A percentile compares a stretch with the other conserved stretches of the same genome.
phyloP scores from a whole-genome alignment of 2,888 invertebrate species.

The Caenorhabditis sp. region DNA sequence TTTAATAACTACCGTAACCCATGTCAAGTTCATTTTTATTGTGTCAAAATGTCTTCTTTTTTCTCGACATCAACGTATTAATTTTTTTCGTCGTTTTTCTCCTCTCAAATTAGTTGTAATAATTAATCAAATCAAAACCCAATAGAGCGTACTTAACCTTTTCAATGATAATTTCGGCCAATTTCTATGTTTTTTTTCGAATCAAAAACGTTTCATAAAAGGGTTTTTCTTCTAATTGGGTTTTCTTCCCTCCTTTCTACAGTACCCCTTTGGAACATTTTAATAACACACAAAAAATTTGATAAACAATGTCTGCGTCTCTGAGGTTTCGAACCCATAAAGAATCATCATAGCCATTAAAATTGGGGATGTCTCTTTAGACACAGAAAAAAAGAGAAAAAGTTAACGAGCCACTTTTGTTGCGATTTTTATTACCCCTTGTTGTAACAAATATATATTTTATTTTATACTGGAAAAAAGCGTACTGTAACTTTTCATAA shows the following conservation, averaged over 20 bases:
- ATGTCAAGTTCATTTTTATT: not conserved
- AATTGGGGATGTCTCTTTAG: conserved; percentile 4
- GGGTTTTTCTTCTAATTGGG: not conserved
- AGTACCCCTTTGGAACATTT: not conserved
- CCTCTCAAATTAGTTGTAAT: conserved; percentile 23
- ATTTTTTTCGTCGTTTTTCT: conserved; percentile 4
- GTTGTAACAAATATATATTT: not conserved
- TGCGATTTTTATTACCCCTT: conserved; percentile 9
- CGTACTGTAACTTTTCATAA: not conserved
- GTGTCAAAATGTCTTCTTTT: too few species aligned
- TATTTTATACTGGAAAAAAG: not conserved
- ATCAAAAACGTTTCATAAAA: too few species aligned
- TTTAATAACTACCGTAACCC: not conserved
- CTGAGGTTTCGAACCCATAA: conserved; percentile 8
- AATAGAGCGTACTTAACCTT: conserved; percentile 49
- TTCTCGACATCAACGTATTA: not conserved
- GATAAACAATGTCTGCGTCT: conserved; percentile 5
- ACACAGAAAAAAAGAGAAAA: conserved; percentile 11
- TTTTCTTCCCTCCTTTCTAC: not conserved
- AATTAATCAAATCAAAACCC: conserved; percentile 11
- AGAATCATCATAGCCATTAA: conserved; percentile 11
- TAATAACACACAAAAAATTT: too few species aligned
- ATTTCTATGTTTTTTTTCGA: conserved; percentile 16
- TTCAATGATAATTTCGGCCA: conserved; percentile 20
- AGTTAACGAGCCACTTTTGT: conserved; percentile 42